Conservation (phyloP, 2,113 vertebrate species). For the Cichladusa arquata region DNA sequence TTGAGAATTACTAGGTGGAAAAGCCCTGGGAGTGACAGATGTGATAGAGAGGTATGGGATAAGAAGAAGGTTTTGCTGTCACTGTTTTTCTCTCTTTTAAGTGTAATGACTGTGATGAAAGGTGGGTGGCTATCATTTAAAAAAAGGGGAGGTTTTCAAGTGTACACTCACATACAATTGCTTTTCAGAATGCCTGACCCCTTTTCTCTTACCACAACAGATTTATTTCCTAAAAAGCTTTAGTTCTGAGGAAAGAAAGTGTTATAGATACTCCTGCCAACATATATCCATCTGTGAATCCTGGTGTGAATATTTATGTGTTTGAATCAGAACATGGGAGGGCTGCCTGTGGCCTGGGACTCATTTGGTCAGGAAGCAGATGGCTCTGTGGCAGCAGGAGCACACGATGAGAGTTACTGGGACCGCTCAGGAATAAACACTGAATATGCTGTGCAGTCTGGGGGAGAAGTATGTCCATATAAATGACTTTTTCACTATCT, state of each 20-base stretch:
- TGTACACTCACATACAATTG: background rate
- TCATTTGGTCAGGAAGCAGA: slow-evolving; percentile 30
- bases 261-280: slow-evolving; percentile 29
- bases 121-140: background rate
- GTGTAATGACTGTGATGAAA: background rate
- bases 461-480: background rate
- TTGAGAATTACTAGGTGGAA: background rate
- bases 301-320: slow-evolving; percentile 37
- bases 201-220: background rate
- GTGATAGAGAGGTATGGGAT: background rate
- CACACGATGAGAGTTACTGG: background rate
- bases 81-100: background rate
- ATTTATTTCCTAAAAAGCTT: slow-evolving; percentile 33
- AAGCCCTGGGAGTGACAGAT: background rate
- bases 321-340: background rate
- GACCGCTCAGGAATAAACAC: background rate
- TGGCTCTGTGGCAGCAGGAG: background rate
- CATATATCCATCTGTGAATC: slow-evolving; percentile 24
- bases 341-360: slow-evolving; percentile 13
- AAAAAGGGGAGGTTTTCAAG: background rate
- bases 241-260: background rate
- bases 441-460: background rate
- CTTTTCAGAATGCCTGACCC: background rate
- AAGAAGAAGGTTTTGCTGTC: background rate
- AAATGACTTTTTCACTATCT: background rate